Conservation (phyloP, 2,888 invertebrate genomes). For the Hypena proboscidalis region DNA sequence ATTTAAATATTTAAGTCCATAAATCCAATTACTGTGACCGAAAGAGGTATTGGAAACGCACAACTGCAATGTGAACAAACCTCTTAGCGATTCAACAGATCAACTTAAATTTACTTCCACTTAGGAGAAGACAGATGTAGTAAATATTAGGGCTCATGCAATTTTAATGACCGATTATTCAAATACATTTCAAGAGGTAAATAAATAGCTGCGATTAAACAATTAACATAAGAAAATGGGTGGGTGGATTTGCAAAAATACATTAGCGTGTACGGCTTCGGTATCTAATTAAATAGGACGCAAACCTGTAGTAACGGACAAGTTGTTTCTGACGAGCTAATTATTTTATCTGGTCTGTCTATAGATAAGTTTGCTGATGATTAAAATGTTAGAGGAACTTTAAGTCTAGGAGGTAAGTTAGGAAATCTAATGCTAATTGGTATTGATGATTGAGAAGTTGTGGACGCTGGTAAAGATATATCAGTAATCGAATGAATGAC, state of each 20-base stretch:
- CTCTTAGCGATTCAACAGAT: constrained; percentile 40
- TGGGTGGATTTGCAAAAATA: constrained; percentile 47
- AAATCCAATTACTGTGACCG: constrained; percentile 61
- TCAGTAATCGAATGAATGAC: constrained; percentile 38
- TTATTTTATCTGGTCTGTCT: constrained; percentile 40
- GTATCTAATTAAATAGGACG: constrained; percentile 28
- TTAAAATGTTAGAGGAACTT: constrained; percentile 26
- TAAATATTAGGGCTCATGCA: constrained; percentile 53
- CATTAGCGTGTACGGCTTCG: constrained; percentile 31
- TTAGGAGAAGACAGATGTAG: constrained; percentile 42
- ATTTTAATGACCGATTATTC: constrained; percentile 56
- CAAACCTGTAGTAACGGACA: constrained; percentile 40
- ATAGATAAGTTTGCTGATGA: constrained; percentile 29
- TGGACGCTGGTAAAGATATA: constrained; percentile 32
- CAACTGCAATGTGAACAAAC: constrained; percentile 35
- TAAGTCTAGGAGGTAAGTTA: constrained; percentile 21
- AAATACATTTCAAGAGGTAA: constrained; percentile 46
- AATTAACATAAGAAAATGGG: constrained; percentile 49
- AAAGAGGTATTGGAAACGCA: constrained; percentile 51
- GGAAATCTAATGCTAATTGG: constrained; percentile 19
- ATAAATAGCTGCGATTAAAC: constrained; percentile 45
- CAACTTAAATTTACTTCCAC: constrained; percentile 45
- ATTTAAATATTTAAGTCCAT: constrained; percentile 53
- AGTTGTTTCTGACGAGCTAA: constrained; percentile 40
- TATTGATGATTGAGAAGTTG: constrained; percentile 14